Evolutionary conservation across 2,888 invertebrate species (phyloP).

Genomic region (Clistopyga incitator): DNA sequence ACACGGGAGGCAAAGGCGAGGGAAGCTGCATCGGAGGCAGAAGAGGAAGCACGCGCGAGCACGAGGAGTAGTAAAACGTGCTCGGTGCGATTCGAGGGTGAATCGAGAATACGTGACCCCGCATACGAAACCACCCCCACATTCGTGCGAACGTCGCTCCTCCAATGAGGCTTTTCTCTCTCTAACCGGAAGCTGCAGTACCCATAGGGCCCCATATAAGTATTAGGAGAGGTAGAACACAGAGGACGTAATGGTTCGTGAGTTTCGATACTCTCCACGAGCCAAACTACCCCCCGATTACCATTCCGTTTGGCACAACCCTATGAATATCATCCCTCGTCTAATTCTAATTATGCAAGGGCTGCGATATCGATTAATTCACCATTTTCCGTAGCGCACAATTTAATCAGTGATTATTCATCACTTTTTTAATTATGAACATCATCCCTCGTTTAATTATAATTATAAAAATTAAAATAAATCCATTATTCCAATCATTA

Average conservation of each 20-base stretch:
- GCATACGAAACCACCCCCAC: conserved; percentile 77
- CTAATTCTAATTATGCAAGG: conserved; percentile 45
- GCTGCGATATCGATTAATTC: background rate
- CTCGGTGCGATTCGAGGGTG: conserved; percentile 74
- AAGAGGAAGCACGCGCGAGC: conserved; percentile 67
- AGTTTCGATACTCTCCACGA: conserved; percentile 43
- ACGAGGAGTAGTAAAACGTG: conserved; percentile 74
- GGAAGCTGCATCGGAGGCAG: background rate
- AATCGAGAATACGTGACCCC: conserved; percentile 81
- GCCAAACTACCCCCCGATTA: conserved; percentile 43
- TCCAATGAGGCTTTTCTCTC: conserved; percentile 29
- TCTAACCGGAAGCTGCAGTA: conserved; percentile 8
- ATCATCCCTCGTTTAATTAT: too few species aligned
- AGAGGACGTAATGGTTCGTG: conserved; percentile 45
- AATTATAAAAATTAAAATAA: too few species aligned
- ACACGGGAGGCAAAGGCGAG: conserved; percentile 42
- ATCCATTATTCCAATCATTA: too few species aligned
- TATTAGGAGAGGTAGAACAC: conserved; percentile 14
- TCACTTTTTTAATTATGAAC: too few species aligned
- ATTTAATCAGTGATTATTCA: too few species aligned
- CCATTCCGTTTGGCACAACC: conserved; percentile 40
- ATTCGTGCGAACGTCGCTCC: conserved; percentile 37
- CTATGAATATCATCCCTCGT: conserved; percentile 28
- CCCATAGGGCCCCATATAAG: conserved; percentile 9
- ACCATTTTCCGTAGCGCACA: background rate